Evolutionary conservation across 2,797 vertebrate species (phyloP), one percentile per base, ranked within the genome.

Genomic region (Clarias fuscus): DNA sequence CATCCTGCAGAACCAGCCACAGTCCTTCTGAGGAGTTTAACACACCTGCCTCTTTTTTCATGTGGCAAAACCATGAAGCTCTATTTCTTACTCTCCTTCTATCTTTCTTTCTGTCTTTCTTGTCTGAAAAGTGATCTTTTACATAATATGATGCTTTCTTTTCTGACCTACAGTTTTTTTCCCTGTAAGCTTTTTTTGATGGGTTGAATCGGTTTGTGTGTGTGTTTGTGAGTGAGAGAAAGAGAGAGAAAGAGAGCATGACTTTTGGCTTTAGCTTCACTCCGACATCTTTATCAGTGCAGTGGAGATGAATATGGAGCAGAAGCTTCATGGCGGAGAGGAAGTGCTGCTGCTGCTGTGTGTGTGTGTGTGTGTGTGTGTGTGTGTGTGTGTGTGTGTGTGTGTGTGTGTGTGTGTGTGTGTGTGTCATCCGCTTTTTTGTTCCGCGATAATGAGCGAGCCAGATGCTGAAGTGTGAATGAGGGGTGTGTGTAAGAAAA

Each of bases 341-440:
- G 95, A 94, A 95, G 92, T 92, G 91, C 93, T 92, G 48, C 43
- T 92, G 43, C 40, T 43, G 43, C 43, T 43, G 43, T 11, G 40
- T 43, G 40, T 43, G 40, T 43, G 40, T 43, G 40, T 43, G 40
- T 48, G 48, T 2, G 43, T 11, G 43, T 48, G 48, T 2, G 48
- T 48, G 48, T 11, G 48, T 48, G 10, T 48, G 48, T 11, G 48
- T 48, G 48, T 48, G 48, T 48, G 70, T 56, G 88, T 87, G 82
- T 86, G 43, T 48, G 43, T 48, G 7, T n/a, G n/a, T n/a, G n/a
- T n/a, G n/a, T 11, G 48, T 48, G 48, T 11, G 48, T 48, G 48
- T 48, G 70, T 33, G 88, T 87, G 82, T 86, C 78, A 37, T 75
- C 58, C 24, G 17, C 94, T 91, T 96, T 48, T 96, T 94, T 94